Evolutionary conservation across 2,797 vertebrate species (phyloP).

Genomic region (Centropyge bicolor): DNA sequence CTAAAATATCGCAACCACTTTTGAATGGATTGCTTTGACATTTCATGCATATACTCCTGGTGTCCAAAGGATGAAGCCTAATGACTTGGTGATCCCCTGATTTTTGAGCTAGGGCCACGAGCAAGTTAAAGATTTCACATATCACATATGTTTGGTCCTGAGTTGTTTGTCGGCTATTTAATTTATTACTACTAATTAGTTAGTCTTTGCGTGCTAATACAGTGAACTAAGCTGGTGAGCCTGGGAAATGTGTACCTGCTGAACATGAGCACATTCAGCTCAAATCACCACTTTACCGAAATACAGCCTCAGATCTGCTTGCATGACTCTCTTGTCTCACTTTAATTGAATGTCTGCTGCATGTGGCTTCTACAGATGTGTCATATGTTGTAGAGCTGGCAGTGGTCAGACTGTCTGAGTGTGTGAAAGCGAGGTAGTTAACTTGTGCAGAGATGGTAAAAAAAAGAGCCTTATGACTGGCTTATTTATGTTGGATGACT

Average conservation of each 20-base stretch:
- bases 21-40: not conserved
- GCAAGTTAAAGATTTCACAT: not conserved
- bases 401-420: conserved; percentile 20
- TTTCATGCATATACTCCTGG: not conserved
- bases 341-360: not conserved
- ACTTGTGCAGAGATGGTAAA: not conserved
- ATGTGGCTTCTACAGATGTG: conserved; percentile 21
- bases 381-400: conserved; percentile 4
- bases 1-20: not conserved
- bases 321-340: not conserved
- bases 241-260: too few species aligned
- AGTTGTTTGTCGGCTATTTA: too few species aligned
- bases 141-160: too few species aligned
- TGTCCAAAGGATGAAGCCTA: not conserved
- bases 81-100: too few species aligned
- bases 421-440: not conserved
- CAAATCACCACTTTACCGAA: not conserved
- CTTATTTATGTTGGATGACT: not conserved
- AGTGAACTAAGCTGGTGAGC: too few species aligned
- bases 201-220: not conserved
- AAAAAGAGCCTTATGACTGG: not conserved
- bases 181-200: not conserved
- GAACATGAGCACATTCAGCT: not conserved
- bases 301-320: not conserved
- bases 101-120: not conserved